Base-by-base conservation (phyloP, 2,113 vertebrate species). In the Antechinus stuartii region DNA sequence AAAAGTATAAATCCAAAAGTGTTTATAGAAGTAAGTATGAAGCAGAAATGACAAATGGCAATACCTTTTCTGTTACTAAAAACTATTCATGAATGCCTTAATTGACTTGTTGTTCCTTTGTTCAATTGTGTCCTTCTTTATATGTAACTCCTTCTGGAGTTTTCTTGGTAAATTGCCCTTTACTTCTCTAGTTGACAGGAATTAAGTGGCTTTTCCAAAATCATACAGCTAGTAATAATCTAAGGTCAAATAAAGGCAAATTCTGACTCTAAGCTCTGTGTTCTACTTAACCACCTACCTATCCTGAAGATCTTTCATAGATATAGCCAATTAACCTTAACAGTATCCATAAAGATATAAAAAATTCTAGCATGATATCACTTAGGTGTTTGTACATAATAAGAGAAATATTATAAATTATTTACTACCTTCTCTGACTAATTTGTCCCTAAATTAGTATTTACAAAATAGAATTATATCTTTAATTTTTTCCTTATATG, bases 381-480 rank as follows among this genome's bases (percentile, higher is more conserved):
- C 89, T 56, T 14, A 61, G 35, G 90, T 90, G 9, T 93, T 84
- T 93, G 7, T 93, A 53, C 93, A 92, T 0, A 52, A 1, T 57
- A 52, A n/a, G 4, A 92, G 27, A 93, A 46, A 46, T 95, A 54
- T 95, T 91, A 90, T 35, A 90, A 95, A 55, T 92, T 16, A 94
- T 93, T 90, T 94, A 84, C 0, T 94, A 42, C 53, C 90, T 90
- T 26, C 7, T 90, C 23, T 11, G 25, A 91, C 10, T 95, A 57
- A 35, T 56, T 56, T 89, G 95, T 95, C 92, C 52, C 42, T 7
- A 92, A 94, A 35, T 89, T 92, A 91, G 24, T 95, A 30, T 93
- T 92, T 76, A 94, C 53, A 97, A 92, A 91, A 54, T 93, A 22
- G 90, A 84, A 93, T 94, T 95, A 95, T 9, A 8, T 89, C 53